Base-by-base conservation (phyloP, 2,888 invertebrate species). In the Zeuzera pyrina region DNA sequence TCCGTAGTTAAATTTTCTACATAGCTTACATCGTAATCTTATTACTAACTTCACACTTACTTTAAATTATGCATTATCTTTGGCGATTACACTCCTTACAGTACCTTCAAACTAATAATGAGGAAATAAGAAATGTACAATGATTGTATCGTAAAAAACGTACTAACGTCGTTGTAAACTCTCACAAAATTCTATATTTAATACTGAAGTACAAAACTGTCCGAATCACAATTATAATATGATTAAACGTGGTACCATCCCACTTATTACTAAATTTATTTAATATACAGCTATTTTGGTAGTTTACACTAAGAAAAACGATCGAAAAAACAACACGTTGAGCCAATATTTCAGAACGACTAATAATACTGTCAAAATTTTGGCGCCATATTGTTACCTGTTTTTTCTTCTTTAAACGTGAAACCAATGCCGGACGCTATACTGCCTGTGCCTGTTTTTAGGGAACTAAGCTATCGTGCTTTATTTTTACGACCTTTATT, bases 41-140 rank as follows among this genome's bases (percentile, higher is more conserved):
- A n/a, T n/a, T n/a, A 38, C 53, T 63, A 63, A 43, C 40, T 12
- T 25, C 12, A 10, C 62, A 61, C 52, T 68, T 69, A 69, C 47
- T 44, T 61, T 64, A 69, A 72, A 79, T 79, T 81, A 81, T 78
- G 78, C 78, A 65, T 67, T 74, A 81, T 81, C 81, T 81, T 81
- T 81, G 81, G 81, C 79, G 78, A 78, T 66, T 77, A 78, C 72
- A 81, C 74, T 79, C 71, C 68, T 71, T 60, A 69, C 53, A 67
- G 74, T 74, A 76, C 74, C 69, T 46, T 65, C 55, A 57, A 60
- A 61, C 47, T 49, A 53, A 52, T 48, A 51, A 11, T 8, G 22
- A 8, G 15, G 10, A 27, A 13, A 26, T 5, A 49, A 50, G n/a
- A n/a, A 26, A 21, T 11, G 3, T 32, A 32, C 10, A 32, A 28